Base-by-base conservation (phyloP, 1,140 invertebrate species). In the Bombyx mandarina region DNA sequence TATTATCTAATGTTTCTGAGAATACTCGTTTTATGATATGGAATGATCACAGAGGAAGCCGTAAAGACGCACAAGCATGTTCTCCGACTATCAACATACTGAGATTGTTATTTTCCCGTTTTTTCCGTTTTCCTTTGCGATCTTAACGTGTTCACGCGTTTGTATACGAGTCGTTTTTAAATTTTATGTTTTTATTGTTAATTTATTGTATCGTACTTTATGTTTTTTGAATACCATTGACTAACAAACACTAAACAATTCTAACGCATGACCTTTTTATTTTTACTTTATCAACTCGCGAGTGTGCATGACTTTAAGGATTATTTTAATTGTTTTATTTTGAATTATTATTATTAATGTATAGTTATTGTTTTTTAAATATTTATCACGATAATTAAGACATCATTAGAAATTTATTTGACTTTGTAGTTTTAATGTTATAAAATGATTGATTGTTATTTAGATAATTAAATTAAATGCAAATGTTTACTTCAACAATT, bases 401-500 rank as follows among this genome's bases (percentile, higher is more conserved):
- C 26, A 35, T 35, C 26, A 35, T 35, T 35, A 35, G 26, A 35
- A 35, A 35, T 35, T 35, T 35, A 35, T 35, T 35, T 35, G 26
- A 35, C 26, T 35, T 35, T 5, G 2, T 35, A 35, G 26, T 35
- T 35, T 35, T 35, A 35, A 35, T 35, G 26, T 35, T 35, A 18
- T 18, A 35, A 35, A 35, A 35, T 35, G 26, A 35, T 35, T 35
- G 26, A 35, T 35, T 35, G 26, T 35, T 35, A 35, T 35, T 35
- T 35, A 35, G 26, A 35, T 35, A 35, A 35, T 35, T 35, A 5
- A 35, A 54, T 65, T 63, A 61, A 10, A 42, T 77, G 67, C 73
- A 73, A 81, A 80, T 82, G 81, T 82, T 86, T 86, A 83, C 81
- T 86, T 86, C 83, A 84, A 82, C 81, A 80, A 82, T 83, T 74